Conservation (phyloP, 2,797 vertebrate genomes). For the Champsocephalus gunnari region DNA sequence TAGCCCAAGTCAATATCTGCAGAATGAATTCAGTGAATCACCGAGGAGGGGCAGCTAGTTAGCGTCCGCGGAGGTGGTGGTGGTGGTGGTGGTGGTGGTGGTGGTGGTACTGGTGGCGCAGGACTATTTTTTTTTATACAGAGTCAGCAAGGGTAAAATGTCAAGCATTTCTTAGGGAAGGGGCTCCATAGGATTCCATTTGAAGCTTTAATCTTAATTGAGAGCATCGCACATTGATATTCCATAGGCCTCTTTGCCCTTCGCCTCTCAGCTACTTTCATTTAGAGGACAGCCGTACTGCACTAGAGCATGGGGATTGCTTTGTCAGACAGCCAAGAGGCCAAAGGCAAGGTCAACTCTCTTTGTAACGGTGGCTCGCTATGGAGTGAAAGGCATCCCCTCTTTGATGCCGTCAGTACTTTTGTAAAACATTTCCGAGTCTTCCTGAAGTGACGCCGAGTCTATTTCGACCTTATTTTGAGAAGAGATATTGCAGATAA, state of each 20-base stretch:
- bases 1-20: slow-evolving; percentile 80
- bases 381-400: slow-evolving; percentile 69
- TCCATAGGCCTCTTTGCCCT: slow-evolving; percentile 85
- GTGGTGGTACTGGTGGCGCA: slow-evolving; percentile 64
- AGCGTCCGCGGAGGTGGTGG: slow-evolving; percentile 42
- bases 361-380: slow-evolving; percentile 74
- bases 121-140: slow-evolving; percentile 70
- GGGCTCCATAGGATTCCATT: slow-evolving; percentile 82
- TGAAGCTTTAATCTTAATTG: slow-evolving; percentile 86
- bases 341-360: slow-evolving; percentile 85
- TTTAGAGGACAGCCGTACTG: slow-evolving; percentile 83
- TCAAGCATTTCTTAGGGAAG: slow-evolving; percentile 84
- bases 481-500: neutral
- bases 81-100: slow-evolving; percentile 43
- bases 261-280: slow-evolving; percentile 85
- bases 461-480: slow-evolving; percentile 1
- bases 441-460: slow-evolving; percentile 38
- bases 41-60: slow-evolving; percentile 74
- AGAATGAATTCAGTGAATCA: slow-evolving; percentile 69
- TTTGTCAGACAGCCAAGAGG: slow-evolving; percentile 86
- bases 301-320: slow-evolving; percentile 81
- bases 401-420: slow-evolving; percentile 71
- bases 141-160: slow-evolving; percentile 86
- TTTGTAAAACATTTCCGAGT: slow-evolving; percentile 50
- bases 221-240: slow-evolving; percentile 86